Base-by-base conservation (phyloP, 2,797 vertebrate genomes). In the Champsocephalus esox region DNA sequence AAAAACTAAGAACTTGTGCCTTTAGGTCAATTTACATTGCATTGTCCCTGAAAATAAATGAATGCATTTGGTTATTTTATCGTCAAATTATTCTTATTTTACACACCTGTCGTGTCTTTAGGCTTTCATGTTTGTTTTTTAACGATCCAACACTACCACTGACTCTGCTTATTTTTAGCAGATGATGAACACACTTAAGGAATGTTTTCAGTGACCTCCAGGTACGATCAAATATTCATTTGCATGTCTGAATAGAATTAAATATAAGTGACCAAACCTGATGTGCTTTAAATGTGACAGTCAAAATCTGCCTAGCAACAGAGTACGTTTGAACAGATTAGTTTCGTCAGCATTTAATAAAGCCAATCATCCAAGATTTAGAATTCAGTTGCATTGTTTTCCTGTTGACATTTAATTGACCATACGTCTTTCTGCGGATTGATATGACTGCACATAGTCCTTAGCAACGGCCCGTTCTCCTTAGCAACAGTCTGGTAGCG, bases 151-250 rank as follows among this genome's bases (percentile, higher is more conserved):
- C 21, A 64, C 21, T 51, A 49, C 58, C 44, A 52, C 75, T 74
- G 64, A 45, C 32, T 28, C 28, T 28, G 28, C 28, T 58, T 38
- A 43, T 43, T 56, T 64, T 1, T 1, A 5, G 41, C 45, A 57
- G 54, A 69, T 41, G 48, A 82, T 60, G 38, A 57, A 64, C 48
- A 69, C 55, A 28, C 46, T 59, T 62, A 19, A 66, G 44, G 51
- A 7, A 71, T 49, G 1, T 21, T 46, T 56, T 56, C 13, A 52
- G 59, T 66, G 70, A 82, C 78, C 67, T 75, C 63, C 58, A 75
- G 54, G 44, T 78, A 44, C 56, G 19, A 85, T 90, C 38, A 90
- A 92, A 88, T 79, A 91, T 90, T 91, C 17, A 89, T 91, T 73
- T 77, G 71, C 75, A 76, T 81, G 80, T 88, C 78, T 86, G 78